Evolutionary conservation across 2,113 vertebrate genomes (phyloP).

Genomic region (Erpornis zantholeuca): DNA sequence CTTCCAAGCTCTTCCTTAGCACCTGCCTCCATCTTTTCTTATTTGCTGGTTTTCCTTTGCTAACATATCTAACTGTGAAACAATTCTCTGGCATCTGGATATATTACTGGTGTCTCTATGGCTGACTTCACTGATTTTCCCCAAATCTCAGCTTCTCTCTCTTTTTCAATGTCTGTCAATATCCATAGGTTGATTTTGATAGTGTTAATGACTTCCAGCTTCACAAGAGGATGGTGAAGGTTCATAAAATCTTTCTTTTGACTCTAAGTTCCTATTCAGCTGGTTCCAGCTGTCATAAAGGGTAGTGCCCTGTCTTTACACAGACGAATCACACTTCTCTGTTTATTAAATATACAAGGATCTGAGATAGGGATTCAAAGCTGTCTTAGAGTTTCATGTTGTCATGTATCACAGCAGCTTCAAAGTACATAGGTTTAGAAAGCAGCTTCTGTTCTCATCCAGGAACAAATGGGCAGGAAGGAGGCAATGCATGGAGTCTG

Average conservation of each 20-base stretch:
- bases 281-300: background rate
- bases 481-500: background rate
- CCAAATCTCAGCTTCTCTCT: background rate
- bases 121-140: background rate
- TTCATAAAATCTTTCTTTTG: background rate
- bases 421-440: background rate
- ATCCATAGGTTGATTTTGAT: background rate
- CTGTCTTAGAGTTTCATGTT: background rate
- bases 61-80: background rate
- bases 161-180: background rate
- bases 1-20: background rate
- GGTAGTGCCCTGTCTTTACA: background rate
- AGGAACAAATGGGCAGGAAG: background rate
- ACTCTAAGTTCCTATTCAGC: background rate
- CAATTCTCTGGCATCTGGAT: background rate
- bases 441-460: background rate
- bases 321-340: background rate
- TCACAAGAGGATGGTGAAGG: background rate
- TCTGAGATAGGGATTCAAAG: background rate
- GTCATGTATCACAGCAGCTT: background rate
- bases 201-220: background rate
- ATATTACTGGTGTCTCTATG: background rate
- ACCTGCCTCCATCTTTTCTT: background rate
- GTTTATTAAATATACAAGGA: background rate
- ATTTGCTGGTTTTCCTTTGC: background rate